These are phyloP conservation scores for Rhinopomastus cyanomelas DNA, from an alignment of 2,113 vertebrate species.

Conservation along the genomic window DNA sequence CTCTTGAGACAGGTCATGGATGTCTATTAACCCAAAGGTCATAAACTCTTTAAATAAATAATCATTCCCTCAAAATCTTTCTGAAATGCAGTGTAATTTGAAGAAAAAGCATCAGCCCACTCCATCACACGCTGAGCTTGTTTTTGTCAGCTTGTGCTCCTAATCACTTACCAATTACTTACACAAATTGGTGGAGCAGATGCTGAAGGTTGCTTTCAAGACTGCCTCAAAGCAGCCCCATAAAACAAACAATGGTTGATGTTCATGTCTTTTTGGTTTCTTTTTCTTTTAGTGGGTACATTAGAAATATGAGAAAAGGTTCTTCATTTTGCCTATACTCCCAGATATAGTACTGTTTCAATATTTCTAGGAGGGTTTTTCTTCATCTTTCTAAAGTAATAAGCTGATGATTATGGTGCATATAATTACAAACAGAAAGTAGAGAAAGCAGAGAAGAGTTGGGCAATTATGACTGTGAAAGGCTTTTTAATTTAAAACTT, in stretches of 20 bases:
- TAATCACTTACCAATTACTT: constrained; percentile 62
- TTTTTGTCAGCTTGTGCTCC: constrained; percentile 37
- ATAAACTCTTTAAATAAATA: constrained; percentile 14
- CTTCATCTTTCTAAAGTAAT: neutral
- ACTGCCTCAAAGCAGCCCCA: neutral
- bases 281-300: neutral
- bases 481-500: neutral
- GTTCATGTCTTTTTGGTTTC: neutral
- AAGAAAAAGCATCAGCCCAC: constrained; percentile 33
- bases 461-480: neutral
- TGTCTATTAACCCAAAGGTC: neutral
- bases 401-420: neutral
- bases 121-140: constrained; percentile 36
- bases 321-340: neutral
- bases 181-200: constrained; percentile 37
- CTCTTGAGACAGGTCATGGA: neutral
- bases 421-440: neutral
- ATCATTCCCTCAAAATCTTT: constrained; percentile 1
- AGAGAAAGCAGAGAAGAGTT: neutral
- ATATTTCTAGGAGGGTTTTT: neutral
- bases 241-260: neutral
- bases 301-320: neutral
- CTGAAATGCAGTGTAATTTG: constrained; percentile 19
- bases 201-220: constrained; percentile 15
- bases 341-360: neutral